Conservation (phyloP, 2,888 invertebrate genomes). For the Mythimna albipuncta region DNA sequence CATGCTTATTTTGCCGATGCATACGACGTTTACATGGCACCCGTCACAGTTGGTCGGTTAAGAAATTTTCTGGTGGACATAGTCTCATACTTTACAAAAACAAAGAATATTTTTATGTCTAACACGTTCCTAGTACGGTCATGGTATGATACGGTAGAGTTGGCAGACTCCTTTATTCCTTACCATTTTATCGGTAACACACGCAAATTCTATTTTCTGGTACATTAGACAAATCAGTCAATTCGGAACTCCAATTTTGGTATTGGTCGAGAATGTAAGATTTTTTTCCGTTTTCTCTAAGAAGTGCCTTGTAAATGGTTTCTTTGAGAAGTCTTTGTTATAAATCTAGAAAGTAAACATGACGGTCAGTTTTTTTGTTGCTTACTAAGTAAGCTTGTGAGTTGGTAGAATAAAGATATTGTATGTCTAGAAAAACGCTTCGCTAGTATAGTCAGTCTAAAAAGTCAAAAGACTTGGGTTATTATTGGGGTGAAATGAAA, state of each 20-base stretch:
- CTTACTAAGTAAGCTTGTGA: no score
- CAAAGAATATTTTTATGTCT: not conserved
- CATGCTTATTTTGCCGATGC: not conserved
- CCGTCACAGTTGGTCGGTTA: not conserved
- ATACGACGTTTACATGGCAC: not conserved
- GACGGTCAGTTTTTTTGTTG: not conserved
- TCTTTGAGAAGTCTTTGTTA: conserved; percentile 18
- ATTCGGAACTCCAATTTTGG: conserved; percentile 64
- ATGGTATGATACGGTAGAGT: not conserved
- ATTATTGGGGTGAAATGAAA: no score
- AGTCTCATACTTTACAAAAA: not conserved
- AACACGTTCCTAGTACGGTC: not conserved
- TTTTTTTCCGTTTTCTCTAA: conserved; percentile 4
- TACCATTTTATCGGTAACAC: conserved; percentile 76
- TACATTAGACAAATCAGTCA: conserved; percentile 81
- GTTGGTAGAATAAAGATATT: not conserved
- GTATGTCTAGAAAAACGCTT: no score
- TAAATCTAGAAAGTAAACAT: conserved; percentile 5
- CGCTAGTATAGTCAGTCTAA: no score
- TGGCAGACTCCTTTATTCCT: conserved; percentile 46
- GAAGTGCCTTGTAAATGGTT: conserved; percentile 24
- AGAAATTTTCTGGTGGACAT: not conserved
- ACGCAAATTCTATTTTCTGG: conserved; percentile 84
- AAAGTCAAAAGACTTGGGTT: no score
- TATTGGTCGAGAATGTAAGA: conserved; percentile 56